phyloP scores from a whole-genome alignment of 2,113 vertebrate genomes.

The Myrmophylax atrothorax region DNA sequence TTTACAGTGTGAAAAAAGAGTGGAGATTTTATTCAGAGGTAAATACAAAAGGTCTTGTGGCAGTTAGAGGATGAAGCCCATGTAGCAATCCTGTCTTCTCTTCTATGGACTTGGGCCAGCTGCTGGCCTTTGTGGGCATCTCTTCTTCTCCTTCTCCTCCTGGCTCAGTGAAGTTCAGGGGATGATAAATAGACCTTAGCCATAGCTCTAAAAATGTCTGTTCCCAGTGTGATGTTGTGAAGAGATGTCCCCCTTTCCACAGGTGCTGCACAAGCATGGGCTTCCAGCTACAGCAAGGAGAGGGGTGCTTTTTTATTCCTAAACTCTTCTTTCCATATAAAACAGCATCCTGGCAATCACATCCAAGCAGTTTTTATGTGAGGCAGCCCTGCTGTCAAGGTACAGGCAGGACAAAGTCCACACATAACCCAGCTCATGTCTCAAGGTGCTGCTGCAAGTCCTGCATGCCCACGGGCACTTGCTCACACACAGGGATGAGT shows the following conservation, averaged over 20 bases:
- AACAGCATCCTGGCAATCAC: not conserved
- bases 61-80: not conserved
- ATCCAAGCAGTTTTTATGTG: not conserved
- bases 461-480: rapidly evolving
- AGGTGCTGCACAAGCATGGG: rapidly evolving
- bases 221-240: not conserved
- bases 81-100: not conserved
- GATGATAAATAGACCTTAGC: not conserved
- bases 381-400: not conserved
- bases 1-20: not conserved
- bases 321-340: not conserved
- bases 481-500: rapidly evolving
- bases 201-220: not conserved
- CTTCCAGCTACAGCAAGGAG: not conserved
- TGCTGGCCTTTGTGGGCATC: not conserved
- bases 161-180: rapidly evolving
- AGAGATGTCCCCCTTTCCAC: not conserved
- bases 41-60: not conserved
- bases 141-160: not conserved
- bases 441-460: not conserved
- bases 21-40: not conserved
- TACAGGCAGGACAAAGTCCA: not conserved
- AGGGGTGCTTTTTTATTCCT: not conserved
- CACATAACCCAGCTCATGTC: rapidly evolving
- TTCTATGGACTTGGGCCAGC: not conserved